These are phyloP conservation scores for Drymonia ruficornis DNA, from an alignment of 2,888 invertebrate genomes.

Conservation along the genomic window DNA sequence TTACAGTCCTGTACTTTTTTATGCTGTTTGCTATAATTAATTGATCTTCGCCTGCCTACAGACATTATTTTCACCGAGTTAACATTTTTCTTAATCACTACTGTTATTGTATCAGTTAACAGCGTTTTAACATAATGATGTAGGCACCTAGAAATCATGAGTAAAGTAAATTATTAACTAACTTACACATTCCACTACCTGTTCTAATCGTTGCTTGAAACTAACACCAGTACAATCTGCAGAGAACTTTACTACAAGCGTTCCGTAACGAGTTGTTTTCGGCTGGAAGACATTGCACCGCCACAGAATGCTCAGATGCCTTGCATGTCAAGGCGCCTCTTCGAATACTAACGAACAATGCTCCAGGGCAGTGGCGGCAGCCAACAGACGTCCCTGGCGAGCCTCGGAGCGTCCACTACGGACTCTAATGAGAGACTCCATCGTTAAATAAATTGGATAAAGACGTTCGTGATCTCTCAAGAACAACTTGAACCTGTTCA, in stretches of 20 bases:
- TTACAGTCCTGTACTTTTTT: too few species aligned
- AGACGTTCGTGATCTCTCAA: constrained; percentile 83
- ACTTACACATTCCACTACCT: constrained; percentile 11
- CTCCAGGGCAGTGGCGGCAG: constrained; percentile 58
- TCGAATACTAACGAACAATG: constrained; percentile 63
- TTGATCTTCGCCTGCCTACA: too few species aligned
- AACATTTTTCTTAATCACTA: too few species aligned
- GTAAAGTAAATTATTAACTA: background rate
- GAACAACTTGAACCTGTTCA: constrained; percentile 80
- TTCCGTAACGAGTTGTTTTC: constrained; percentile 48
- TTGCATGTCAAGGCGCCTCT: constrained; percentile 31
- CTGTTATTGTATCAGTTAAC: too few species aligned
- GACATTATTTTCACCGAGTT: too few species aligned
- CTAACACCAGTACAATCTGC: constrained; percentile 29
- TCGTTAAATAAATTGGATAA: constrained; percentile 85
- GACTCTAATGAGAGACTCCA: constrained; percentile 79
- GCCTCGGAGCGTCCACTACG: constrained; percentile 62
- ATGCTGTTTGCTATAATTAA: too few species aligned
- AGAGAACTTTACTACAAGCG: constrained; percentile 34
- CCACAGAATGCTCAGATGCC: constrained; percentile 40
- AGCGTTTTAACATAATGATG: too few species aligned
- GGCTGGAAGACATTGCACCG: constrained; percentile 43
- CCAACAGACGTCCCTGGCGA: constrained; percentile 53
- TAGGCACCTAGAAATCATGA: too few species aligned
- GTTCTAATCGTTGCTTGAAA: constrained; percentile 22